Evolutionary conservation across 2,797 vertebrate genomes (phyloP).

Genomic region (Triplophysa yarkandensis): DNA sequence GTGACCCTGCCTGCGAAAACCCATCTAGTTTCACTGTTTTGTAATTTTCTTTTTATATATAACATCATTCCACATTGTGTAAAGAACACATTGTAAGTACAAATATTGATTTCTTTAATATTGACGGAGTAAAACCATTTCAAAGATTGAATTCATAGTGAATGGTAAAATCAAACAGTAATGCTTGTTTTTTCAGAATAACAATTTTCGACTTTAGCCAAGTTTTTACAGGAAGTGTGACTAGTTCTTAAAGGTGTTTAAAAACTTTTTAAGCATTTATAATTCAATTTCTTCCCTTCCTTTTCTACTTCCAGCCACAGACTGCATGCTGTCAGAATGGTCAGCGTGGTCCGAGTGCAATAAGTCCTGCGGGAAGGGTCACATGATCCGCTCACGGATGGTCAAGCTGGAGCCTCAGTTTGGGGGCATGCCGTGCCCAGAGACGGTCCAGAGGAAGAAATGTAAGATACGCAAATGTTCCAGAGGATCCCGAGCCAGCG

Average conservation of each 20-base stretch:
- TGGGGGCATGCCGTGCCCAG: constrained; percentile 86
- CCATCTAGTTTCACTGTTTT: no score
- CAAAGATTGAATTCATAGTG: no score
- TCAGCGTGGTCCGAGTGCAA: constrained; percentile 96
- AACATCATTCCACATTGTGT: no score
- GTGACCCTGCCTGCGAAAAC: no score
- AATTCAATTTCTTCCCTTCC: background rate
- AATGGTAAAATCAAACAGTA: no score
- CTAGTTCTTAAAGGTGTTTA: background rate
- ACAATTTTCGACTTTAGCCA: no score
- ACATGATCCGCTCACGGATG: constrained; percentile 93
- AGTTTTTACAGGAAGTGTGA: background rate
- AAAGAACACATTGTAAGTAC: no score
- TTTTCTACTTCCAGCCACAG: constrained; percentile 77
- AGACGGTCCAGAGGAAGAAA: constrained; percentile 91
- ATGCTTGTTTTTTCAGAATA: no score
- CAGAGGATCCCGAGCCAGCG: constrained; percentile 70
- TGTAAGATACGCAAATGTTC: constrained; percentile 91
- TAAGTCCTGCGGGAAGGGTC: constrained; percentile 95
- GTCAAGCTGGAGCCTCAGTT: constrained; percentile 92
- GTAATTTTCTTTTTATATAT: no score
- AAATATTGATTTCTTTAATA: no score
- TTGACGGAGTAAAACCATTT: no score
- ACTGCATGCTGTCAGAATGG: constrained; percentile 95
- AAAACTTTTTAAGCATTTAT: background rate